phyloP scores from a whole-genome alignment of 2,888 invertebrate species.

The Napeogenes sylphis region DNA sequence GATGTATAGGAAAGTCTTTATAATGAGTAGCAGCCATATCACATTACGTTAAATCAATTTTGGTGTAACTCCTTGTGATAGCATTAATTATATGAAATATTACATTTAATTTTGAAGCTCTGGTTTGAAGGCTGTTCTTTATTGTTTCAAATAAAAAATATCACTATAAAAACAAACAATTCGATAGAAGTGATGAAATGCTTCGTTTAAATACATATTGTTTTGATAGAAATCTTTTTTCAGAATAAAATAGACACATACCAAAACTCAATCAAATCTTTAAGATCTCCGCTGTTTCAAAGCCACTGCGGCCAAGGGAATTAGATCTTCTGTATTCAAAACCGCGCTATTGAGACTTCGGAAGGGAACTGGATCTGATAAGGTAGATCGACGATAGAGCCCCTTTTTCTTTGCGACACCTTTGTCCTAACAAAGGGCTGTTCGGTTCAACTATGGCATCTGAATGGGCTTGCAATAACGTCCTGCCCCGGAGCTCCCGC shows the following conservation, averaged over 20 bases:
- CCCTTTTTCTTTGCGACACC: constrained; percentile 77
- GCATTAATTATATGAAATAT: not conserved
- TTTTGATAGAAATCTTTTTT: not conserved
- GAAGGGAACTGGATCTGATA: constrained; percentile 77
- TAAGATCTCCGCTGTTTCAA: constrained; percentile 40
- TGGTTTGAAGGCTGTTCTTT: no score
- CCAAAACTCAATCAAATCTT: constrained; percentile 16
- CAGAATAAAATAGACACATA: constrained; percentile 7
- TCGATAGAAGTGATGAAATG: no score
- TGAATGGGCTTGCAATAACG: constrained; percentile 77
- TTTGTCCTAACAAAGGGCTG: constrained; percentile 77
- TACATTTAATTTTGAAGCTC: no score
- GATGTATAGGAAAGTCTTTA: constrained; percentile 57
- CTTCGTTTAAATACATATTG: not conserved
- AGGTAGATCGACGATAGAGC: constrained; percentile 74
- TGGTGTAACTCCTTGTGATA: not conserved
- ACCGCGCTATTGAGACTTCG: constrained; percentile 74
- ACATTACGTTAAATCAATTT: not conserved
- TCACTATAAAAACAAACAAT: no score
- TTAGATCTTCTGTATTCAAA: constrained; percentile 74
- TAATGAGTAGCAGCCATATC: constrained; percentile 18
- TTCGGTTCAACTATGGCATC: constrained; percentile 74
- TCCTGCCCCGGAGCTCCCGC: constrained; percentile 70
- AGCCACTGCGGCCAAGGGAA: constrained; percentile 56
- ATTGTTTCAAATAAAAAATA: no score